Base-by-base conservation (phyloP, 1,140 invertebrate species). In the Pachypeltis micranthus region DNA sequence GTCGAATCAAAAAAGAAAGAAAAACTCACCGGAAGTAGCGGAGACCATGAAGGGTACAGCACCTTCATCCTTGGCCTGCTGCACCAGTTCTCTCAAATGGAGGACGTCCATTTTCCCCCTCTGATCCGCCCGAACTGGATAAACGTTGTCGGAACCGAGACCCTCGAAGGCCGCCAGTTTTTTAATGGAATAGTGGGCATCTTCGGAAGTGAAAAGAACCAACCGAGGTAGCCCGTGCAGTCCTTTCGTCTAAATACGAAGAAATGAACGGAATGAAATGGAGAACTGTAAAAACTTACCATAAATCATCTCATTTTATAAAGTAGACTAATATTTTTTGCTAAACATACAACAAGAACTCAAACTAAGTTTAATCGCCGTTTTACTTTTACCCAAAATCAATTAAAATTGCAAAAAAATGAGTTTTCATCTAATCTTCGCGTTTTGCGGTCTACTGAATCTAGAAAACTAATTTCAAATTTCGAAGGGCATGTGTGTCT, bases 161-260 rank as follows among this genome's bases (percentile, higher is more conserved):
- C 90, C 88, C 74, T 88, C 79, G 66, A 87, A 83, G 65, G 87
- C 83, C 0, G 89, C 83, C 65, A 90, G 76, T 70, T 93, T 94
- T 68, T 90, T 87, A 2, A 96, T 84, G 0, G 95, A 98, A 73
- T 97, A 98, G 74, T 98, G 96, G 16, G 92, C 88, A 76, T 98
- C 87, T 71, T 88, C 86, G 0, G 90, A 93, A 0, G 89, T 90
- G 70, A 90, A 91, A 0, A 91, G 70, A 0, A 91, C 83, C 39
- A 92, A 70, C 27, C 83, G 79, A 1, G 83, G 82, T 1, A 83
- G 73, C 14, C 80, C 79, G 65, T 81, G 80, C 1, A 90, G 75
- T 0, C 89, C 88, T 70, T 81, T 80, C 66, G 76, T 82, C 47
- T 51, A 21, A n/a, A n/a, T n/a, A 82, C 91, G 78, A 10, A 80